Conservation (phyloP, 2,888 invertebrate genomes). For the Nymphalis urticae region DNA sequence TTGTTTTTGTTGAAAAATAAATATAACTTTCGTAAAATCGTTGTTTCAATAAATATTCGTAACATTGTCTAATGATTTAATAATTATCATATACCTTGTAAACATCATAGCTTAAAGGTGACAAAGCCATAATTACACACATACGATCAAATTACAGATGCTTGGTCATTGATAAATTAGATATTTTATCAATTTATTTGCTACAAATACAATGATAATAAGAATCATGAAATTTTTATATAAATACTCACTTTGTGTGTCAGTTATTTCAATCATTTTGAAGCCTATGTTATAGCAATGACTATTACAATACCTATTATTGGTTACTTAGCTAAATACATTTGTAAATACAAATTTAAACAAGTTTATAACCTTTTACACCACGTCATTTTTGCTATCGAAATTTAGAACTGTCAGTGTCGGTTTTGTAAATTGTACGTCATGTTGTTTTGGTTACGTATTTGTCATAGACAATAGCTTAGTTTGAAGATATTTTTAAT, state of each 20-base stretch:
- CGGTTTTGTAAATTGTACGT: constrained; percentile 9
- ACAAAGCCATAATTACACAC: not conserved
- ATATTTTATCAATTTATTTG: constrained; percentile 19
- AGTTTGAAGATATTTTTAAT: too few relatives aligned
- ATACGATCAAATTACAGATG: not conserved
- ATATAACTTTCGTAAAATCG: too few relatives aligned
- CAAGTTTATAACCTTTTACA: constrained; percentile 63
- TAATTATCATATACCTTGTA: not conserved
- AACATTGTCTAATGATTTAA: not conserved
- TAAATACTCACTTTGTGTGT: constrained; percentile 88
- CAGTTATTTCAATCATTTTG: constrained; percentile 91
- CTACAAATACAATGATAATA: not conserved
- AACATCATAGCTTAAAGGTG: not conserved
- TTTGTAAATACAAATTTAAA: constrained; percentile 55
- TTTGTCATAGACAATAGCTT: not conserved
- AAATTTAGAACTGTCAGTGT: constrained; percentile 44
- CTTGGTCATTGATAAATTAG: constrained; percentile 33
- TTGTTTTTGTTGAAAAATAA: too few relatives aligned
- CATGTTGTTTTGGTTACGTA: constrained; percentile 9
- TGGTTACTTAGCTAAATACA: constrained; percentile 46
- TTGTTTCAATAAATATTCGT: too few relatives aligned
- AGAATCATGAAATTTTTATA: constrained; percentile 26
- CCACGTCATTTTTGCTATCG: constrained; percentile 69
- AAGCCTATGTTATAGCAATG: constrained; percentile 37
- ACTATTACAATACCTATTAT: constrained; percentile 34